Evolutionary conservation across 1,140 invertebrate genomes (phyloP).

Genomic region (Trypoxylus dichotomus): DNA sequence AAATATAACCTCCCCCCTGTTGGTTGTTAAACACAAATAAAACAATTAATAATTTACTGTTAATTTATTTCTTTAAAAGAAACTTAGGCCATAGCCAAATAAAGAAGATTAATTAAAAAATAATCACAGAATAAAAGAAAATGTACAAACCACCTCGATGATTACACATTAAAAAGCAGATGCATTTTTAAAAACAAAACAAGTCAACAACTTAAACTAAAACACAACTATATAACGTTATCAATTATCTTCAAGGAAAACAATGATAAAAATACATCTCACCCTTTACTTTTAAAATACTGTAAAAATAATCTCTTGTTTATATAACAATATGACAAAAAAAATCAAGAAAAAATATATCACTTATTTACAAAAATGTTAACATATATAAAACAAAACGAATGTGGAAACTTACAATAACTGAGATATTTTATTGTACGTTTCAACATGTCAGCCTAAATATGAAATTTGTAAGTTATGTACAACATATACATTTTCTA

Average conservation of each 20-base stretch:
- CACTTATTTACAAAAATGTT: constrained; percentile 24
- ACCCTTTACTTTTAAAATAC: constrained; percentile 27
- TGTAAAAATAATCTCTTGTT: constrained; percentile 31
- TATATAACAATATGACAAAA: constrained; percentile 19
- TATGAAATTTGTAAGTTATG: constrained; percentile 28
- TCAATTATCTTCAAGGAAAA: constrained; percentile 13
- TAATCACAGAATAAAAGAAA: constrained; percentile 35
- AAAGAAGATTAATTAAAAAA: constrained; percentile 28
- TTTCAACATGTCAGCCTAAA: not conserved
- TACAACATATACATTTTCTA: constrained; percentile 29
- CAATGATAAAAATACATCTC: constrained; percentile 22
- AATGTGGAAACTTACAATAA: constrained; percentile 17
- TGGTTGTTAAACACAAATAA: not conserved
- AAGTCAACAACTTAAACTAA: constrained; percentile 19
- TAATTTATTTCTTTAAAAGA: constrained; percentile 32
- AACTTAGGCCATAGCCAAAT: constrained; percentile 32
- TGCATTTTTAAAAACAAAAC: constrained; percentile 22
- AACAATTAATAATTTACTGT: constrained; percentile 22
- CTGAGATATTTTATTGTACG: constrained; percentile 18
- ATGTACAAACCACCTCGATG: constrained; percentile 33
- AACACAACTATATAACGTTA: constrained; percentile 16
- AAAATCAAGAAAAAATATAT: constrained; percentile 24
- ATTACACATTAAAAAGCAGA: constrained; percentile 19
- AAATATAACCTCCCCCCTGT: too few relatives aligned
- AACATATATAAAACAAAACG: constrained; percentile 16